Evolutionary conservation across 2,888 invertebrate genomes (phyloP).

Genomic region (Mythimna pallens): DNA sequence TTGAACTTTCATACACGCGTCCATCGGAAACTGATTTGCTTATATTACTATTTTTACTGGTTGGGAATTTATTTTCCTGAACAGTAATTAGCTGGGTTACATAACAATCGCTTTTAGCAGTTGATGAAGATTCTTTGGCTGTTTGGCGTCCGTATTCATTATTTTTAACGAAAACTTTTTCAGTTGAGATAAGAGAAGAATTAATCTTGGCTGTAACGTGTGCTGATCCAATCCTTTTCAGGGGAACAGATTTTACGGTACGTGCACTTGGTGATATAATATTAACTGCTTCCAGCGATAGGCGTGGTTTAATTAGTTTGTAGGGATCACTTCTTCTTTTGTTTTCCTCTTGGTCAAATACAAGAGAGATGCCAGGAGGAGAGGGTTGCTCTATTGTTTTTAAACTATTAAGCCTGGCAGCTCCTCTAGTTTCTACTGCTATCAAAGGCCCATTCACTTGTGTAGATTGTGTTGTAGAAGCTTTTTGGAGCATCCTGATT

Average conservation of each 20-base stretch:
- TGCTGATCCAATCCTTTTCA: neutral
- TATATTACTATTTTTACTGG: neutral
- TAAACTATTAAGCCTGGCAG: conserved; percentile 22
- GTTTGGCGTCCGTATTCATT: neutral
- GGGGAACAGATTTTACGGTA: neutral
- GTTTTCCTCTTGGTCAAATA: conserved; percentile 71
- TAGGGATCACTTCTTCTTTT: conserved; percentile 47
- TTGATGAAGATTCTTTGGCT: conserved; percentile 8
- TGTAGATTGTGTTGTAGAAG: conserved; percentile 68
- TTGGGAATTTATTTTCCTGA: neutral
- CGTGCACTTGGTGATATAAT: neutral
- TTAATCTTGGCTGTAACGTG: neutral
- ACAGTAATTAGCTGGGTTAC: neutral
- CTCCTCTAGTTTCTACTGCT: conserved; percentile 33
- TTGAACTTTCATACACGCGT: neutral
- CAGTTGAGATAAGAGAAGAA: conserved; percentile 3
- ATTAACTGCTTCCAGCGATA: conserved; percentile 14
- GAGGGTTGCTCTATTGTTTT: conserved; percentile 23
- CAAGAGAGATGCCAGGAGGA: conserved; percentile 67
- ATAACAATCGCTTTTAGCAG: conserved; percentile 14
- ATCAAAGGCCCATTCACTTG: conserved; percentile 69
- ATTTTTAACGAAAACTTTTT: neutral
- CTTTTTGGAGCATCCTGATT: conserved; percentile 64
- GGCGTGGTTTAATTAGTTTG: conserved; percentile 29
- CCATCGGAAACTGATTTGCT: neutral